These are phyloP conservation scores for Dolichomitus sp. DNA, from an alignment of 2,888 invertebrate species.

Conservation along the genomic window DNA sequence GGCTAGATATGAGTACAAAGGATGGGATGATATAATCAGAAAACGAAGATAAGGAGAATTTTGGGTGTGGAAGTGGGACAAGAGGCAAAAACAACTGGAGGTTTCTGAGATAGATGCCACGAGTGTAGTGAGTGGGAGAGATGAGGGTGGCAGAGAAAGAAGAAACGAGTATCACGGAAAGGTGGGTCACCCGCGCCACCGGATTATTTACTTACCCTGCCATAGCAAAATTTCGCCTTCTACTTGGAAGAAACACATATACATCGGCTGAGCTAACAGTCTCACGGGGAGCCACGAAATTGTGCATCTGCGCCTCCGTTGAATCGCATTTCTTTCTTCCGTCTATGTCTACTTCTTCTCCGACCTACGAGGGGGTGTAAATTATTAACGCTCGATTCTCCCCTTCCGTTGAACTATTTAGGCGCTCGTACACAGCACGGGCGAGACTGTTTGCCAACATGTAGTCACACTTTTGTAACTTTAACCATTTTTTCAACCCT, in stretches of 20 bases:
- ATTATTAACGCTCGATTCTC: conserved; percentile 36
- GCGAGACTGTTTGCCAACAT: neutral
- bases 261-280: conserved; percentile 3
- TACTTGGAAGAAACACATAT: conserved; percentile 46
- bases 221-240: conserved; percentile 73
- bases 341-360: conserved; percentile 12
- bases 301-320: conserved; percentile 13
- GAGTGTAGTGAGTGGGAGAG: conserved; percentile 49
- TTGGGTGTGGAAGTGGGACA: conserved; percentile 45
- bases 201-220: conserved; percentile 81
- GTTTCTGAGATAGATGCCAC: conserved; percentile 42
- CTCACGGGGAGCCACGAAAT: neutral
- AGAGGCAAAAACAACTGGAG: conserved; percentile 46
- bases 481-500: neutral
- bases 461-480: neutral
- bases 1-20: conserved; percentile 53
- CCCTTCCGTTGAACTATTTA: conserved; percentile 23
- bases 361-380: conserved; percentile 6
- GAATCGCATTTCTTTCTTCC: conserved; percentile 14
- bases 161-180: conserved; percentile 77
- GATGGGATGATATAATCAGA: conserved; percentile 64
- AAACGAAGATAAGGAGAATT: conserved; percentile 66
- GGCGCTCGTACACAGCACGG: neutral
- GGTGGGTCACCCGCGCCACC: conserved; percentile 77
- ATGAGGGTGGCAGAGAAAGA: conserved; percentile 45